Conservation (phyloP, 2,888 invertebrate genomes). For the Drosophila histrio region DNA sequence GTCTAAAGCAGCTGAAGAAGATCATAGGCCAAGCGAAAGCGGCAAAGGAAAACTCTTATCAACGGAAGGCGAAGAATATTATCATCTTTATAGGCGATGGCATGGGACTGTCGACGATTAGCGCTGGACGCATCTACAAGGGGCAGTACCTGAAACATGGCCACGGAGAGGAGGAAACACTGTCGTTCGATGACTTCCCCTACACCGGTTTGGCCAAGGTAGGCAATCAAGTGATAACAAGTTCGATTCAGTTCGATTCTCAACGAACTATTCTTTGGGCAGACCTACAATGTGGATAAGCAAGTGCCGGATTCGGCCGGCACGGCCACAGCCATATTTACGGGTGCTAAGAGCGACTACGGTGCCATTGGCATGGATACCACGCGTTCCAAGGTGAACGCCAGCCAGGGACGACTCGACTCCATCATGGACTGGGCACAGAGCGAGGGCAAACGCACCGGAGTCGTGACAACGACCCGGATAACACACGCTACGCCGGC, state of each 20-base stretch:
- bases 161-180: slow-evolving; percentile 86
- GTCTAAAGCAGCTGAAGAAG: slow-evolving; percentile 79
- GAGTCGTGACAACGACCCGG: slow-evolving; percentile 88
- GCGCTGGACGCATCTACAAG: slow-evolving; percentile 87
- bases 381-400: slow-evolving; percentile 71
- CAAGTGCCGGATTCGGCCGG: slow-evolving; percentile 90
- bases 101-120: slow-evolving; percentile 88
- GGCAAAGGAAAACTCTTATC: slow-evolving; percentile 74
- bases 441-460: slow-evolving; percentile 86
- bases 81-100: slow-evolving; percentile 89
- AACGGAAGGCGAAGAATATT: slow-evolving; percentile 86
- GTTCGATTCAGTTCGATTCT: not conserved
- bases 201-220: slow-evolving; percentile 87
- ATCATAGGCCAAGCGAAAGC: slow-evolving; percentile 83
- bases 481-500: slow-evolving; percentile 88
- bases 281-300: slow-evolving; percentile 89
- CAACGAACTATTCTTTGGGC: not conserved
- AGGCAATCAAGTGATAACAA: slow-evolving; percentile 15
- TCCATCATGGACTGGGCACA: slow-evolving; percentile 87
- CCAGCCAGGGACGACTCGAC: slow-evolving; percentile 84
- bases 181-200: slow-evolving; percentile 87
- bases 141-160: slow-evolving; percentile 84
- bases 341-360: slow-evolving; percentile 87
- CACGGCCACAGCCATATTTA: slow-evolving; percentile 88
- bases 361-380: slow-evolving; percentile 85